phyloP scores from a whole-genome alignment of 1,140 invertebrate genomes.

The Cephus cinctus region DNA sequence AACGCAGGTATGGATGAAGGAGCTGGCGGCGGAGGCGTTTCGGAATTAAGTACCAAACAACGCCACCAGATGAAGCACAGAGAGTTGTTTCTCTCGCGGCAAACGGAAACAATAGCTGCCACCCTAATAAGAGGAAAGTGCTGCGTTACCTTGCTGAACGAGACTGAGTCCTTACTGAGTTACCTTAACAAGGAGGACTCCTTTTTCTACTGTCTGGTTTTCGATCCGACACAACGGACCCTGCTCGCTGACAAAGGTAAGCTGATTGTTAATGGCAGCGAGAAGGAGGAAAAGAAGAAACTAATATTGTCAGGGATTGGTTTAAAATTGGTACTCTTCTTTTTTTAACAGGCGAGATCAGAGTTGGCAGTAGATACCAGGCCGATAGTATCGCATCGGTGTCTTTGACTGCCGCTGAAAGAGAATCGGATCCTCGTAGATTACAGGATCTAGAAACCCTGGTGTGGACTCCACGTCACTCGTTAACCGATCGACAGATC shows the following conservation, averaged over 20 bases:
- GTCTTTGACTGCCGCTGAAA: slow-evolving; percentile 61
- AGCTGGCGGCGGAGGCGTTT: slow-evolving; percentile 55
- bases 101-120: slow-evolving; percentile 96
- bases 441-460: slow-evolving; percentile 84
- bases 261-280: no score
- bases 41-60: slow-evolving; percentile 68
- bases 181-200: slow-evolving; percentile 98
- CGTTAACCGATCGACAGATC: slow-evolving; percentile 91
- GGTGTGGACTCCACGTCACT: slow-evolving; percentile 90
- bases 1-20: slow-evolving; percentile 57
- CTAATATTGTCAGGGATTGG: no score
- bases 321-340: slow-evolving; percentile 1
- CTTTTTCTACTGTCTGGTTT: slow-evolving; percentile 99
- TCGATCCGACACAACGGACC: slow-evolving; percentile 98
- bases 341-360: slow-evolving; percentile 58
- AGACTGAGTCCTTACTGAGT: slow-evolving; percentile 93
- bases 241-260: slow-evolving; percentile 97
- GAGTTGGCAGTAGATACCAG: slow-evolving; percentile 95
- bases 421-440: slow-evolving; percentile 68
- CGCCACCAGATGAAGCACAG: slow-evolving; percentile 95
- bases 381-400: slow-evolving; percentile 66
- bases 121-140: slow-evolving; percentile 99
- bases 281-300: no score
- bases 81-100: slow-evolving; percentile 96
- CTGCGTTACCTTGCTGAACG: slow-evolving; percentile 95